Base-by-base conservation (phyloP, 1,140 invertebrate genomes). In the Cydia amplana region DNA sequence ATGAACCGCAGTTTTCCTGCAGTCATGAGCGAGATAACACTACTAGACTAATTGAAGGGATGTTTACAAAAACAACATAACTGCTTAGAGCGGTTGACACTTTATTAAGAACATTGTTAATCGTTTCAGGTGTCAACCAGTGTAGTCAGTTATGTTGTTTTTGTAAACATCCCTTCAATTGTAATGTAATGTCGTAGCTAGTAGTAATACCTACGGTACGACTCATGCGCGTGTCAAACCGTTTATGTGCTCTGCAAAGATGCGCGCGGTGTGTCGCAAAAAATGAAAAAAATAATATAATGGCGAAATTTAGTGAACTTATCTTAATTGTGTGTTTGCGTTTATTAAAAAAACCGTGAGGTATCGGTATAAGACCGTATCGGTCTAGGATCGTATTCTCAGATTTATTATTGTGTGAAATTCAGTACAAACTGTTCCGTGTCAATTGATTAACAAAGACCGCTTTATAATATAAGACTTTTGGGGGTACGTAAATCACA, bases 21-120 rank as follows among this genome's bases (percentile, higher is more conserved):
- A n/a, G 20, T 60, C 55, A 23, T n/a, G 7, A 60, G 55, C 55
- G 55, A 60, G 55, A 23, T 60, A 60, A 60, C 55, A 10, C 55
- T 60, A 16, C 43, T 14, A 60, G 7, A 20, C 55, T 23, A 23
- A 23, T 60, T 60, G 20, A 23, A 18, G 51, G n/a, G n/a, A n/a
- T n/a, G n/a, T n/a, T n/a, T n/a, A n/a, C n/a, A n/a, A n/a, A n/a
- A n/a, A n/a, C n/a, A n/a, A n/a, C n/a, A n/a, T n/a, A n/a, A n/a
- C n/a, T n/a, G n/a, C n/a, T n/a, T n/a, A n/a, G n/a, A n/a, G n/a
- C n/a, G n/a, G n/a, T n/a, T n/a, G n/a, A n/a, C n/a, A n/a, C n/a
- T n/a, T n/a, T n/a, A n/a, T n/a, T n/a, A n/a, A n/a, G n/a, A n/a
- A n/a, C n/a, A n/a, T n/a, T n/a, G n/a, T n/a, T n/a, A n/a, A n/a